Evolutionary conservation across 2,113 vertebrate species (phyloP).

Genomic region (Blennius ocellaris): DNA sequence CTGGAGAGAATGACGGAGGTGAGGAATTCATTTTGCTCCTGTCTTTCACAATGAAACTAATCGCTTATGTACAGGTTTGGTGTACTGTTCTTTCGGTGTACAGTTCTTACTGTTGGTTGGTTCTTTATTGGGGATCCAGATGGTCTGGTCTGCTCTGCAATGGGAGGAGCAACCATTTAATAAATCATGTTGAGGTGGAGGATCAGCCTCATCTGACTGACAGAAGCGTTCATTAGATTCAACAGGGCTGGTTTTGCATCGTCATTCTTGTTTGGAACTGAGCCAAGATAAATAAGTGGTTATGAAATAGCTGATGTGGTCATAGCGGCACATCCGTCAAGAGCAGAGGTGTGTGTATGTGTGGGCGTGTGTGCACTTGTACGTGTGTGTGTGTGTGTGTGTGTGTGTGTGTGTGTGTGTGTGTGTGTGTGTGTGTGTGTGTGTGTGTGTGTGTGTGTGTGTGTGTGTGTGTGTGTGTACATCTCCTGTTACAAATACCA

Average conservation of each 20-base stretch:
- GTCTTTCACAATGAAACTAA: not conserved
- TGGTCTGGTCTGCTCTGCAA: not conserved
- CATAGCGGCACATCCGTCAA: slow-evolving; percentile 13
- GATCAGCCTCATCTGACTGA: not conserved
- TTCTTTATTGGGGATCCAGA: not conserved
- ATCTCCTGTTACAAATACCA: slow-evolving; percentile 15
- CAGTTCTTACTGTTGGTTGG: not conserved
- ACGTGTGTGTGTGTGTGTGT: slow-evolving; percentile 14
- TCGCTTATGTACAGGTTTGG: not conserved
- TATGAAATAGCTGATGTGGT: slow-evolving; percentile 36
- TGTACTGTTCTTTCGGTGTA: not conserved
- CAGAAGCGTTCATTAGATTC: not conserved
- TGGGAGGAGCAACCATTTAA: not conserved
- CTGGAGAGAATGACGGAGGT: slow-evolving; percentile 66
- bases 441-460: slow-evolving; percentile 19
- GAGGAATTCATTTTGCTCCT: slow-evolving; percentile 28
- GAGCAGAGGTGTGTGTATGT: slow-evolving; percentile 23
- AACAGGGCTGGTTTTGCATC: not conserved
- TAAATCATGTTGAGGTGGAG: not conserved
- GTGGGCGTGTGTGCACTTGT: no score
- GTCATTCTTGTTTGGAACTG: slow-evolving; percentile 16
- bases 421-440: slow-evolving; percentile 22
- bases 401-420: no score
- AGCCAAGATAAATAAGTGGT: slow-evolving; percentile 14
- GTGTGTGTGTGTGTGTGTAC: not conserved